Evolutionary conservation across 2,797 vertebrate genomes (phyloP).

Genomic region (Argyrosomus regius): DNA sequence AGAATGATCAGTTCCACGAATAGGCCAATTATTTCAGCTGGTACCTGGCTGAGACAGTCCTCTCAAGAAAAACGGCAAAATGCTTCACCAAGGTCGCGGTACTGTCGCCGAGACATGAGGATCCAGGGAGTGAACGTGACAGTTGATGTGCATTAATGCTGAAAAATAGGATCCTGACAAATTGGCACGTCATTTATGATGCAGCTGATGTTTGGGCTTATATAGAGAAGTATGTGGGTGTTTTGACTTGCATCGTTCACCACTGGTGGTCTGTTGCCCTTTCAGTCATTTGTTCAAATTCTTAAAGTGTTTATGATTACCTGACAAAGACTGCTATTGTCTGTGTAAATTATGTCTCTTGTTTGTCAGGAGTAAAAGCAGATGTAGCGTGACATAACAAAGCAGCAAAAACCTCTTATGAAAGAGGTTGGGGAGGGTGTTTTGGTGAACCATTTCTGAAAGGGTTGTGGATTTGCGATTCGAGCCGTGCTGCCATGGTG

Average conservation of each 20-base stretch:
- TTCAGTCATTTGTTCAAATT: neutral
- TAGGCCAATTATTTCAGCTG: slow-evolving; percentile 48
- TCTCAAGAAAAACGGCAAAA: neutral
- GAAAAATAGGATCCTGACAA: neutral
- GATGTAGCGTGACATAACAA: neutral
- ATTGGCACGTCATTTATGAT: neutral
- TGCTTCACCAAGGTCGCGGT: neutral
- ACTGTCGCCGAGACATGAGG: fast-evolving
- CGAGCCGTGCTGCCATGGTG: neutral
- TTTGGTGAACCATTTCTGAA: neutral
- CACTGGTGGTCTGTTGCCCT: neutral
- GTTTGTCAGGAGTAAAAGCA: neutral
- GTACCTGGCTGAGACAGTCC: slow-evolving; percentile 20
- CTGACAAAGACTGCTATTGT: neutral
- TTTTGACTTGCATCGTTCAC: neutral
- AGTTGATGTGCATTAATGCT: neutral
- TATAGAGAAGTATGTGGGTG: neutral
- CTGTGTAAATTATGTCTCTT: neutral
- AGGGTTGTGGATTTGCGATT: neutral
- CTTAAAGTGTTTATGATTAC: neutral
- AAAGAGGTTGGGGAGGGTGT: neutral
- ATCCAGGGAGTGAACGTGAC: neutral
- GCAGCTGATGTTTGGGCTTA: neutral
- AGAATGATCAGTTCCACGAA: slow-evolving; percentile 36
- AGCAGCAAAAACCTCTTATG: neutral